Conservation (phyloP, 2,888 invertebrate species). For the Stenotaenia linearis region DNA sequence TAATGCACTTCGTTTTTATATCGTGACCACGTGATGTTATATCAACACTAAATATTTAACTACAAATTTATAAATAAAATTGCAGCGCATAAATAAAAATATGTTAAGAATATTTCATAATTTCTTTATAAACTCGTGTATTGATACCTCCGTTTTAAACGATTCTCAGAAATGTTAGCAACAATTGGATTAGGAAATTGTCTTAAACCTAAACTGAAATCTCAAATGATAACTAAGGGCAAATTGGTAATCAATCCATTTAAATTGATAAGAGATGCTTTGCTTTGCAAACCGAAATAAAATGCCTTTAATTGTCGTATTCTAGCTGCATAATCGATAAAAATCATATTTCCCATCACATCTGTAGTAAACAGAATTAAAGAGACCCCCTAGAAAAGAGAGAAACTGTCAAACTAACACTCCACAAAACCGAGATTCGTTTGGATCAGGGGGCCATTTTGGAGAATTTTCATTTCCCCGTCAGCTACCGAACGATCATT, state of each 20-base stretch:
- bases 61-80: neutral
- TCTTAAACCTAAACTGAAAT: neutral
- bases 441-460: constrained; percentile 10
- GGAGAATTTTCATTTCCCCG: constrained; percentile 13
- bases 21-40: neutral
- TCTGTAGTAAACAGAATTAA: neutral
- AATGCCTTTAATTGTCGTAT: neutral
- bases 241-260: neutral
- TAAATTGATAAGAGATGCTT: constrained; percentile 10
- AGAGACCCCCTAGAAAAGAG: neutral
- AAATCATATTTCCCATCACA: constrained; percentile 10
- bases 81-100: neutral
- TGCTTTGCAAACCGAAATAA: neutral
- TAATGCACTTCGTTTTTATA: neutral
- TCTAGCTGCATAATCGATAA: neutral
- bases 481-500: neutral
- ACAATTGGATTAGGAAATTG: neutral
- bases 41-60: neutral
- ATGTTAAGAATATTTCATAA: neutral
- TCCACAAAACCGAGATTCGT: constrained; percentile 6
- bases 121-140: neutral
- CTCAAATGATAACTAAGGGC: neutral
- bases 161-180: neutral
- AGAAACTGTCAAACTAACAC: neutral
- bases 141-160: neutral